phyloP scores from a whole-genome alignment of 2,113 vertebrate genomes.

The Pungitius pungitius region DNA sequence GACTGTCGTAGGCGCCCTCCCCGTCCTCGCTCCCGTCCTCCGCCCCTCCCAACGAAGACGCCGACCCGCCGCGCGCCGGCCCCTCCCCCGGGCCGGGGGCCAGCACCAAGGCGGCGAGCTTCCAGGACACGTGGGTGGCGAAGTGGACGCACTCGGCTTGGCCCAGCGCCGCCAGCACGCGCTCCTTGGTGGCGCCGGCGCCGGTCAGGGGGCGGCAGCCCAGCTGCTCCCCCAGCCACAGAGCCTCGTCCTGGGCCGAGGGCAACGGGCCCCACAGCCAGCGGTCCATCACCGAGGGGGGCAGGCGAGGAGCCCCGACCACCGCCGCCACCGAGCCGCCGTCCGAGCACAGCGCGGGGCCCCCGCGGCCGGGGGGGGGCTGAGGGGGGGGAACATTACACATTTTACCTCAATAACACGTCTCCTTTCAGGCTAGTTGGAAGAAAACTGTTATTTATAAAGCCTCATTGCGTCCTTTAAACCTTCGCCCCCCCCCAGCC shows the following conservation, averaged over 20 bases:
- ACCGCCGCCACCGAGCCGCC: slow-evolving; percentile 90
- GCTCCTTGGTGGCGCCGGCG: slow-evolving; percentile 88
- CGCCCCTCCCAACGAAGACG: slow-evolving; percentile 71
- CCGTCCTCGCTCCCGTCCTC: slow-evolving; percentile 87
- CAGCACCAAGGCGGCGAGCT: slow-evolving; percentile 90
- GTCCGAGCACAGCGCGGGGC: slow-evolving; percentile 77
- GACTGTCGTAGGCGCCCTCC: slow-evolving; percentile 89
- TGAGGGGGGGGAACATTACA: slow-evolving; percentile 45
- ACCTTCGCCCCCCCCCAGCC: no score
- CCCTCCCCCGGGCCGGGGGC: slow-evolving; percentile 76
- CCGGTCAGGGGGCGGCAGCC: slow-evolving; percentile 91
- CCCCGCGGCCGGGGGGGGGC: slow-evolving; percentile 82
- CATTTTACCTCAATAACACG: no score
- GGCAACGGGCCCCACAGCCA: slow-evolving; percentile 97
- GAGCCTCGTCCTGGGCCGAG: slow-evolving; percentile 91
- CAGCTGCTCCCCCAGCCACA: slow-evolving; percentile 90
- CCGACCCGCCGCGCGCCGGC: background rate
- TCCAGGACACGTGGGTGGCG: slow-evolving; percentile 95
- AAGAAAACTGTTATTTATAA: no score
- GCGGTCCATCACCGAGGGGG: slow-evolving; percentile 90
- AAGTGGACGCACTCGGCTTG: slow-evolving; percentile 96
- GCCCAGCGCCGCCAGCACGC: slow-evolving; percentile 86
- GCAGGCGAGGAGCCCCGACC: slow-evolving; percentile 90
- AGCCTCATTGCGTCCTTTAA: no score
- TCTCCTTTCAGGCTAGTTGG: no score